Percentiles rank a stretch among this genome's conserved stretches.
phyloP scores from a whole-genome alignment of 1,140 invertebrate genomes.

The Rhizoglyphus robini region DNA sequence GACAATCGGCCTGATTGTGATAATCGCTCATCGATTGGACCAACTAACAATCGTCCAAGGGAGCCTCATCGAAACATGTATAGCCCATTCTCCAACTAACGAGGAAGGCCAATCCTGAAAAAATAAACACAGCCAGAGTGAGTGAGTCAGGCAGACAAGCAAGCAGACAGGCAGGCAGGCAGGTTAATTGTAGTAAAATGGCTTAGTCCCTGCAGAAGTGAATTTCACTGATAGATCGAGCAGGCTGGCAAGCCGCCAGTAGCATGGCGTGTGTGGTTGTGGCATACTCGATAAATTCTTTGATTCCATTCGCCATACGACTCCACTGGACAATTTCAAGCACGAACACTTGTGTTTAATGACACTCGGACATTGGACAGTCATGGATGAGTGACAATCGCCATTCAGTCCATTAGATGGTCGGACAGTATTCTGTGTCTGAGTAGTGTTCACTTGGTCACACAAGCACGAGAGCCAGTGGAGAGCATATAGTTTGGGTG shows the following conservation, averaged over 20 bases:
- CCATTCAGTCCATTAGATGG: neutral
- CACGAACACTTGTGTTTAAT: neutral
- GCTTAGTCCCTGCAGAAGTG: no score
- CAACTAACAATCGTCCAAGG: neutral
- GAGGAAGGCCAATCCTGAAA: neutral
- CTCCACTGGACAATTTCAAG: no score
- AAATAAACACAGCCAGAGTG: neutral
- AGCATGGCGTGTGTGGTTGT: no score
- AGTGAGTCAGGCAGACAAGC: no score
- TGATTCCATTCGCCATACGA: no score
- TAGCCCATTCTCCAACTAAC: neutral
- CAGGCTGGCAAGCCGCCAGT: neutral
- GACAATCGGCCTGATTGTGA: neutral
- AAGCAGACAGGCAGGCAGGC: no score
- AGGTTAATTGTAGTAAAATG: no score
- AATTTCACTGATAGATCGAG: no score
- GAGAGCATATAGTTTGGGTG: neutral
- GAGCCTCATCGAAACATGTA: neutral
- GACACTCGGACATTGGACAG: constrained; percentile 1
- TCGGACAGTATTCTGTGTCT: neutral
- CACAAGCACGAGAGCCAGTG: no score
- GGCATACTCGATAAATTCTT: no score
- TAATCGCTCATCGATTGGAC: neutral
- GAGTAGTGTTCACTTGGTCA: neutral
- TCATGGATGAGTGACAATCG: neutral